phyloP scores from a whole-genome alignment of 2,113 vertebrate species.

The Uropsilus gracilis region DNA sequence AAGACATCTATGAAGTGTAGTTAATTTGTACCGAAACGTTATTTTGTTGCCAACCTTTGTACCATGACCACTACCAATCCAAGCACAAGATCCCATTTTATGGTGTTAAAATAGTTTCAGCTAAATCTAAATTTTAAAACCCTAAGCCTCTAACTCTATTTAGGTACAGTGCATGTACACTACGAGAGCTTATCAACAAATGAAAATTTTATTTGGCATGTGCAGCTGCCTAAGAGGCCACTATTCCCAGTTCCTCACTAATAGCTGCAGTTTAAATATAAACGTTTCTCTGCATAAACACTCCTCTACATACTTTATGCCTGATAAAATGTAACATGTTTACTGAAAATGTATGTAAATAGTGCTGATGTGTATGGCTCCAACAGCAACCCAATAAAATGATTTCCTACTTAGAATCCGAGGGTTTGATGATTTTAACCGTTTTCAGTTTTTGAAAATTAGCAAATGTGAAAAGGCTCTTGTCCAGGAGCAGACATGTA shows the following conservation, averaged over 20 bases:
- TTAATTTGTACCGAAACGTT: conserved; percentile 82
- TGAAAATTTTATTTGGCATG: neutral
- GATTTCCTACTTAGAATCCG: neutral
- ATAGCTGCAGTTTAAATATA: neutral
- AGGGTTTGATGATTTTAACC: neutral
- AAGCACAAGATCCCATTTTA: conserved; percentile 67
- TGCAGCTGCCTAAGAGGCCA: neutral
- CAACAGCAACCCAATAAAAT: neutral
- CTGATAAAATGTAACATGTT: neutral
- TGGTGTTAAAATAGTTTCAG: neutral
- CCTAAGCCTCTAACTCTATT: neutral
- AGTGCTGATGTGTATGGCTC: neutral
- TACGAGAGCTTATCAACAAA: neutral
- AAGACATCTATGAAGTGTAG: conserved; percentile 52
- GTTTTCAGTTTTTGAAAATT: neutral
- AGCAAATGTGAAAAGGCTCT: neutral
- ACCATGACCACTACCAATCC: conserved; percentile 61
- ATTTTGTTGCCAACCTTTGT: conserved; percentile 83
- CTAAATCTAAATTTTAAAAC: conserved; percentile 28
- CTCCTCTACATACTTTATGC: neutral
- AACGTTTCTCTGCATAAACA: neutral
- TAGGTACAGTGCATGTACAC: neutral
- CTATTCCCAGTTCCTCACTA: neutral
- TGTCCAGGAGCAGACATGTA: neutral
- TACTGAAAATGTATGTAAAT: neutral